Base-by-base conservation (phyloP, 2,113 vertebrate species). In the Murina feae region DNA sequence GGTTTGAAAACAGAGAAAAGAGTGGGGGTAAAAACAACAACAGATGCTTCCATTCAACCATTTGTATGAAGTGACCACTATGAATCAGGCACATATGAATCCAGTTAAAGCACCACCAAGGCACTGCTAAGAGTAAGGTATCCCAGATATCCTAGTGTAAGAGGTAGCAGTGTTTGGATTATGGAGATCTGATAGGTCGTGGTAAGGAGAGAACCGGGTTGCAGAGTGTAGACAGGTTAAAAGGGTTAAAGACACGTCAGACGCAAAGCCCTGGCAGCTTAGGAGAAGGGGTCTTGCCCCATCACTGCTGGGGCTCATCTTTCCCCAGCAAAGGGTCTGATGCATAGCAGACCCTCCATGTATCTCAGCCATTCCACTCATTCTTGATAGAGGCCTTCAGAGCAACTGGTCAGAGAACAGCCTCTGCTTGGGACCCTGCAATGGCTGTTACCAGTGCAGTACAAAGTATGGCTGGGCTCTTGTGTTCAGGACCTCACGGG, bases 1-100 rank as follows among this genome's bases (percentile, higher is more conserved):
- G 51, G 21, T 91, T 60, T 89, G 83, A 95, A 58, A 47, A 89
- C 10, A 65, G 65, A 42, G 37, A 86, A 58, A 89, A 86, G 20
- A 69, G 58, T 28, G 58, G 25, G 30, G 10, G 58, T 35, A 76
- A 65, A 79, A 71, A 69, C 58, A 89, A 83, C n/a, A 84, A 18
- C 23, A 44, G 86, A 47, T 74, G 47, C 35, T 95, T 95, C 81
- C 42, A 92, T 68, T 74, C 63, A 89, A 78, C 16, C 71, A 2
- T 37, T 39, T 44, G 16, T 55, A 68, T n/a, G 23, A 9, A 72
- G 44, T 71, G 39, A 32, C 58, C 28, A 76, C 14, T 81, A 75
- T 68, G 47, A 69, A 79, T 42, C 69, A 90, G 55, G 32, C 51
- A 74, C 79, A 82, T 63, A 69, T 88, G 72, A 94, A 89, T 95